Evolutionary conservation across 2,888 invertebrate genomes (phyloP).

Genomic region (Nudaria mundana): DNA sequence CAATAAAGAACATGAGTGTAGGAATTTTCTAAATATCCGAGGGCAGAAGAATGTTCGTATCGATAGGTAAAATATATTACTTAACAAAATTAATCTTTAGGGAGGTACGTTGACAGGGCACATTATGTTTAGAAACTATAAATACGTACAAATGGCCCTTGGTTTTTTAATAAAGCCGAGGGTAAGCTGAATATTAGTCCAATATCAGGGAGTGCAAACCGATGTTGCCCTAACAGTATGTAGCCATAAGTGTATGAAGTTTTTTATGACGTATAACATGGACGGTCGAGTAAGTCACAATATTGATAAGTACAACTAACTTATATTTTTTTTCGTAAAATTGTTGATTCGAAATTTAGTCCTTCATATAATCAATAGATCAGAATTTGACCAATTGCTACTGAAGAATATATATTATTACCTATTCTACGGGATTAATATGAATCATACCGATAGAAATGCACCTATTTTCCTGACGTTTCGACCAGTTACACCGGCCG

Average conservation of each 20-base stretch:
- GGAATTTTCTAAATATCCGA: slow-evolving; percentile 27
- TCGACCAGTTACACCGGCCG: too few species aligned
- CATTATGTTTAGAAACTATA: slow-evolving; percentile 59
- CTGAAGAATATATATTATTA: too few species aligned
- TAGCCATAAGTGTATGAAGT: slow-evolving; percentile 47
- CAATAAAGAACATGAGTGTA: slow-evolving; percentile 35
- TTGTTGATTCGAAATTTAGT: too few species aligned
- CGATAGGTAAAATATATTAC: slow-evolving; percentile 60
- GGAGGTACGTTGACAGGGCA: slow-evolving; percentile 67
- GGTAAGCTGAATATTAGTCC: slow-evolving; percentile 76
- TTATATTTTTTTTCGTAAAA: too few species aligned
- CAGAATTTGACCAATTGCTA: too few species aligned
- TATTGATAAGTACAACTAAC: slow-evolving; percentile 29
- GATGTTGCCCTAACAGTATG: slow-evolving; percentile 67
- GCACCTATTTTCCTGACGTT: too few species aligned
- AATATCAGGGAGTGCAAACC: slow-evolving; percentile 79
- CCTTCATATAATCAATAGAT: too few species aligned
- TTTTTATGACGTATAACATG: slow-evolving; percentile 59
- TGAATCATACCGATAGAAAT: too few species aligned
- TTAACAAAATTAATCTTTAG: slow-evolving; percentile 73
- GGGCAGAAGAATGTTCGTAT: slow-evolving; percentile 21
- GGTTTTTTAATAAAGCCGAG: slow-evolving; percentile 77
- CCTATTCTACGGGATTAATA: too few species aligned
- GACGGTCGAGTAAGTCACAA: slow-evolving; percentile 35
- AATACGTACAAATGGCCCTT: slow-evolving; percentile 77